A percentile compares a stretch with the other conserved stretches of the same genome.
Conservation (phyloP, 2,888 invertebrate genomes). For the Polyploca ridens region DNA sequence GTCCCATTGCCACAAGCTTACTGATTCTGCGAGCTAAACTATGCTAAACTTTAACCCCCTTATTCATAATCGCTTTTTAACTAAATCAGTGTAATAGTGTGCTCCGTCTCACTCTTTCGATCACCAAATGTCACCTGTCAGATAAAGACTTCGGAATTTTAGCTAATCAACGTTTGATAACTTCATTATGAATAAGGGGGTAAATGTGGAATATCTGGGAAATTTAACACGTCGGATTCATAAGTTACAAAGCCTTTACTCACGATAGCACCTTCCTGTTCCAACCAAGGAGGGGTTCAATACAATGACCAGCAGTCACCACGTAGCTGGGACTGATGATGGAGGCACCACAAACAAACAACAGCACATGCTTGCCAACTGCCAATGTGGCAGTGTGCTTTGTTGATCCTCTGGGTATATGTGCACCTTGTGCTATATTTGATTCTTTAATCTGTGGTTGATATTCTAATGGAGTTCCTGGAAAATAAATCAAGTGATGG, state of each 20-base stretch:
- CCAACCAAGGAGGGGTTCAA: not conserved
- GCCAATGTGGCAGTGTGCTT: not conserved
- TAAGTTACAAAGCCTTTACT: not conserved
- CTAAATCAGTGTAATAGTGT: too few species aligned
- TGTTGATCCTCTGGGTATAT: not conserved
- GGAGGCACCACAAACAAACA: not conserved
- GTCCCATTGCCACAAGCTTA: too few species aligned
- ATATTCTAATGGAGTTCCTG: not conserved
- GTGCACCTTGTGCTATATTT: not conserved
- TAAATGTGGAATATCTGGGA: too few species aligned
- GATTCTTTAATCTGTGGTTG: not conserved
- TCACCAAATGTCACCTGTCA: too few species aligned
- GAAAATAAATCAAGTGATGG: not conserved
- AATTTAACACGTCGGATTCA: not conserved
- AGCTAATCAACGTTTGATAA: too few species aligned
- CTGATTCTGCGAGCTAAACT: too few species aligned
- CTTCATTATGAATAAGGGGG: too few species aligned
- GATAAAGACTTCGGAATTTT: too few species aligned
- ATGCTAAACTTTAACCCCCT: too few species aligned
- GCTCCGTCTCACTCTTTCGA: too few species aligned
- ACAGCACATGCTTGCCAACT: not conserved
- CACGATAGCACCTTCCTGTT: not conserved
- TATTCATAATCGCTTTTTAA: too few species aligned
- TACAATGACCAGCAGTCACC: slow-evolving; percentile 8
- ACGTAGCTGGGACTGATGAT: not conserved